Percentiles rank a stretch among this genome's conserved stretches.
Conservation (phyloP, 2,113 vertebrate genomes). For the Nanorana parkeri region DNA sequence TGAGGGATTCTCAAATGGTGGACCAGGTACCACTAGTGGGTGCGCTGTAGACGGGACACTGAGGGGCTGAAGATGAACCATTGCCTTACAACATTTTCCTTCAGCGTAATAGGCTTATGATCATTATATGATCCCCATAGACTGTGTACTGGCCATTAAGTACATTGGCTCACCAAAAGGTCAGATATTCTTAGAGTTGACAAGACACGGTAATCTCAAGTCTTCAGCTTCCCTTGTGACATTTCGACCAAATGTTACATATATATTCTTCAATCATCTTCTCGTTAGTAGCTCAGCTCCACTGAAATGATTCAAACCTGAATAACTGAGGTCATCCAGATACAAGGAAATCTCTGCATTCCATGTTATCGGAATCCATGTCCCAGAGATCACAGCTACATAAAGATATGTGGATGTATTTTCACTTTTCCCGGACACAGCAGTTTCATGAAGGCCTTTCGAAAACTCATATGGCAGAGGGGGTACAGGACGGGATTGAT, state of each 20-base stretch:
- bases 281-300: background rate
- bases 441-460: conserved; percentile 74
- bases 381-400: conserved; percentile 30
- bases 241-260: background rate
- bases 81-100: too few relatives aligned
- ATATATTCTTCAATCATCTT: background rate
- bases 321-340: background rate
- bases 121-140: too few relatives aligned
- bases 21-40: too few relatives aligned
- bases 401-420: conserved; percentile 74
- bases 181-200: too few relatives aligned
- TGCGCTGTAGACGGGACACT: too few relatives aligned
- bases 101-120: too few relatives aligned
- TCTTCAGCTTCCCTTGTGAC: too few relatives aligned
- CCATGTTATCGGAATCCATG: background rate
- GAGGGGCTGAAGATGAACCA: too few relatives aligned
- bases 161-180: too few relatives aligned
- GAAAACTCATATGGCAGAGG: conserved; percentile 75
- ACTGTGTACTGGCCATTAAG: too few relatives aligned
- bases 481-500: conserved; percentile 77
- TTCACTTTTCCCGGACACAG: conserved; percentile 74
- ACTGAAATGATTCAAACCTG: background rate
- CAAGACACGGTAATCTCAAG: too few relatives aligned
- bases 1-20: too few relatives aligned
- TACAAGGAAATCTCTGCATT: background rate